Percentiles rank a stretch among this genome's conserved stretches.
Conservation (phyloP, 1,140 invertebrate genomes). For the Hycleus cichorii region DNA sequence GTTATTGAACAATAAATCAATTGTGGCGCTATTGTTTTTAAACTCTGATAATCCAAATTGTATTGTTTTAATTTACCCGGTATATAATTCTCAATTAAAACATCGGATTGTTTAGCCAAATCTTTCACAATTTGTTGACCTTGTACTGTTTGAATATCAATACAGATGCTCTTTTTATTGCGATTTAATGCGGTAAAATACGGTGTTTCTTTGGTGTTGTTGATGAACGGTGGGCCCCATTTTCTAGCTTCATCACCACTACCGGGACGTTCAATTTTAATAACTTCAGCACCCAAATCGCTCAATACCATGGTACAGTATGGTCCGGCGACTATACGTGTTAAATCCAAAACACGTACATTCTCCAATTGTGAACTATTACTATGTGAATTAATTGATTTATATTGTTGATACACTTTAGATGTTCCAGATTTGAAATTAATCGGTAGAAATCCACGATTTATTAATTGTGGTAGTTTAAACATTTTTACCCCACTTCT, state of each 20-base stretch:
- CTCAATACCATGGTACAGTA: slow-evolving; percentile 90
- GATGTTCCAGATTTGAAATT: too few relatives aligned
- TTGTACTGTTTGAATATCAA: slow-evolving; percentile 69
- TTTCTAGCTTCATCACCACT: slow-evolving; percentile 83
- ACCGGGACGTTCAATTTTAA: slow-evolving; percentile 78
- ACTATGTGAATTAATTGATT: not conserved
- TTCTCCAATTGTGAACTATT: not conserved
- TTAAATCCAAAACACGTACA: slow-evolving; percentile 63
- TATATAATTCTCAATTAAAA: slow-evolving; percentile 91
- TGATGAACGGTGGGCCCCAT: slow-evolving; percentile 89
- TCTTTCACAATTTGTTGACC: slow-evolving; percentile 70
- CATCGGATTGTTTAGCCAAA: slow-evolving; percentile 69
- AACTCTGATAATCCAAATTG: slow-evolving; percentile 69
- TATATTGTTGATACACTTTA: not conserved
- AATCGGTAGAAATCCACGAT: too few relatives aligned
- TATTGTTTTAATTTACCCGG: slow-evolving; percentile 79
- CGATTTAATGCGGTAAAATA: slow-evolving; percentile 88
- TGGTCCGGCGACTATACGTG: slow-evolving; percentile 74
- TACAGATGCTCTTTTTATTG: slow-evolving; percentile 91
- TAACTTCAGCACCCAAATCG: slow-evolving; percentile 89
- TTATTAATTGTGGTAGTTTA: too few relatives aligned
- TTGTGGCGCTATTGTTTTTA: slow-evolving; percentile 64
- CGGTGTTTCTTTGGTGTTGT: slow-evolving; percentile 61
- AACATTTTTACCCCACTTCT: slow-evolving; percentile 1
- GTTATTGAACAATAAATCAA: slow-evolving; percentile 93